phyloP scores from a whole-genome alignment of 2,888 invertebrate genomes.

The Lymantria monacha region DNA sequence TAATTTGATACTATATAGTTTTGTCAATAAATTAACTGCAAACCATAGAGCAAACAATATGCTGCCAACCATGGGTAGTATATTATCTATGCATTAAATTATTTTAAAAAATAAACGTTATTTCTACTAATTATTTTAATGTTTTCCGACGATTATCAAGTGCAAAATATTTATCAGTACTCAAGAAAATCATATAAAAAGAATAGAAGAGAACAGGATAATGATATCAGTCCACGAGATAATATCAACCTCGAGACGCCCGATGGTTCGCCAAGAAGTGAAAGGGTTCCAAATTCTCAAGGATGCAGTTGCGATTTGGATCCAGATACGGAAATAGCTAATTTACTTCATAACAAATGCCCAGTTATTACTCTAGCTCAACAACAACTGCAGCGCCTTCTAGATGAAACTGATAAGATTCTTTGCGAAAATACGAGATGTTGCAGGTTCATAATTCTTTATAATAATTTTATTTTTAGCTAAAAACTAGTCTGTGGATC shows the following conservation, averaged over 20 bases:
- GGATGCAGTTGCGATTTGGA: slow-evolving; percentile 60
- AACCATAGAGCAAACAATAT: too few species aligned
- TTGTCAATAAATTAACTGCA: too few species aligned
- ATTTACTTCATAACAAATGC: slow-evolving; percentile 70
- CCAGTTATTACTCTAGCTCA: slow-evolving; percentile 68
- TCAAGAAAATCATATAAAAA: slow-evolving; percentile 65
- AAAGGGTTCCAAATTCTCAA: slow-evolving; percentile 14
- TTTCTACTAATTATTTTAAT: slow-evolving; percentile 28
- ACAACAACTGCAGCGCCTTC: slow-evolving; percentile 59
- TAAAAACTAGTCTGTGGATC: too few species aligned
- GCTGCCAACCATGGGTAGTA: too few species aligned
- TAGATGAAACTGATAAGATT: slow-evolving; percentile 65
- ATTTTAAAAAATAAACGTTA: too few species aligned
- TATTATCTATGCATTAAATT: too few species aligned
- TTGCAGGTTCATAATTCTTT: slow-evolving; percentile 49
- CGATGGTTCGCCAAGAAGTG: slow-evolving; percentile 47
- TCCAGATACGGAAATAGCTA: slow-evolving; percentile 58
- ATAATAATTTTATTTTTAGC: background rate
- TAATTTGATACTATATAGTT: too few species aligned
- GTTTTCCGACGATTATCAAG: slow-evolving; percentile 62
- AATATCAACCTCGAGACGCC: slow-evolving; percentile 40
- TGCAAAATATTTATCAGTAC: slow-evolving; percentile 64
- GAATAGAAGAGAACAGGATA: slow-evolving; percentile 42
- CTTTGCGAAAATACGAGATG: slow-evolving; percentile 55
- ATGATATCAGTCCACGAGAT: slow-evolving; percentile 35